Base-by-base conservation (phyloP, 2,888 invertebrate genomes). In the Drosophila monieri region DNA sequence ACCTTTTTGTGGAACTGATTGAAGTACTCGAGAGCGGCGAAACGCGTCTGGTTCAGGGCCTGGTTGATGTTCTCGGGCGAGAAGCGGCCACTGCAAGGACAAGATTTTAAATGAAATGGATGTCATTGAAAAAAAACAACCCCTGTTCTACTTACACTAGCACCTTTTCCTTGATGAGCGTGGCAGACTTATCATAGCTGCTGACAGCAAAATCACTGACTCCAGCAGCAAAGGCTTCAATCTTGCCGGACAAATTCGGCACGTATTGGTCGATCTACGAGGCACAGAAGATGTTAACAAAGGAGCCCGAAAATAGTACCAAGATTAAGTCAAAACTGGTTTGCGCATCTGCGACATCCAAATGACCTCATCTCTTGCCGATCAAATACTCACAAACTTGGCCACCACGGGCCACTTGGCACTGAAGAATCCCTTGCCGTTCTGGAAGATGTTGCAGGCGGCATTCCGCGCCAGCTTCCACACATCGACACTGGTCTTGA, bases 1-100 rank as follows among this genome's bases (percentile, higher is more conserved):
- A 96, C 94, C 93, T 97, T 95, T 92, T 96, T 93, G 90, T 95
- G 94, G 77, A 96, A 93, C 94, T 95, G 95, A 87, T 94, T 93
- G 89, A 94, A 95, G 85, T 95, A 96, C 74, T 95, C 93, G 8
- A 93, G 92, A 57, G 95, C 94, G 67, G 94, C 94, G 76, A 92
- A 91, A 78, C 94, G 94, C 14, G 96, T 96, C 64, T 94, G 93
- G 80, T 95, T 95, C 12, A 95, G 92, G 68, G 94, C 95, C 91
- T 93, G 94, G 78, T 95, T 94, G 54, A 96, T 92, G 87, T 94
- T 95, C 91, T 96, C 95, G 6, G 96, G 96, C 55, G 96, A 95
- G 90, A 96, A 93, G 65, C 94, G 94, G 3, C 96, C 96, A 46
- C 96, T 96, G 93, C 10, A 67, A 47, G 2, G 1, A 9, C 18